These are phyloP conservation scores for Scaptomyza pallida DNA, from an alignment of 1,140 invertebrate species.

Conservation along the genomic window DNA sequence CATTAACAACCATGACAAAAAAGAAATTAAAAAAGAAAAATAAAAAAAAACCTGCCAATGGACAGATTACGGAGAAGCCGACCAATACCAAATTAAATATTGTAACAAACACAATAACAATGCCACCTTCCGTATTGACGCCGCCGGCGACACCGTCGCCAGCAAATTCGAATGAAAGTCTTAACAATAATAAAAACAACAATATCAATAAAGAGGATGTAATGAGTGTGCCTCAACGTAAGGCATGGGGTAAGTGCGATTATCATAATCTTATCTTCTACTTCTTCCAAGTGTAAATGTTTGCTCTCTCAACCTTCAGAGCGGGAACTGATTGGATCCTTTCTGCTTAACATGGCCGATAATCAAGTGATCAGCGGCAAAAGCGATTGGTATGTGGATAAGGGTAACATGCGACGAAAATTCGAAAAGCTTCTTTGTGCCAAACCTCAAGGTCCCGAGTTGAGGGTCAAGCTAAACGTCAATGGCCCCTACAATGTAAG, in stretches of 20 bases:
- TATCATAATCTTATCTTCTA: neutral
- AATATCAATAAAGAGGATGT: constrained; percentile 9
- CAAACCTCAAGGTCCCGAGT: constrained; percentile 24
- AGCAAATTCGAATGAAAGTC: neutral
- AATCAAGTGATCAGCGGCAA: constrained; percentile 52
- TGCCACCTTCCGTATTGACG: constrained; percentile 34
- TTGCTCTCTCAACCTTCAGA: constrained; percentile 33
- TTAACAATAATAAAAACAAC: constrained; percentile 11
- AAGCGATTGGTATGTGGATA: constrained; percentile 60
- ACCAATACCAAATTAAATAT: no score
- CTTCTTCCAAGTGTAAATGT: no score
- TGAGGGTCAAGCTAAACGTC: constrained; percentile 34
- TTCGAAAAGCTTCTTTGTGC: constrained; percentile 34
- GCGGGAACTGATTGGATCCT: constrained; percentile 65
- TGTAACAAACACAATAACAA: constrained; percentile 32
- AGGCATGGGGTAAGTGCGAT: constrained; percentile 60
- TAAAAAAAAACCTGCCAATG: constrained; percentile 42
- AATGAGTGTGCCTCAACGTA: constrained; percentile 14
- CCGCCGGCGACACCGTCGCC: constrained; percentile 55
- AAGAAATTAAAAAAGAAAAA: constrained; percentile 66
- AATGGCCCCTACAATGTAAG: constrained; percentile 60
- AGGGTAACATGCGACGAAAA: constrained; percentile 35
- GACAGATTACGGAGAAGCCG: constrained; percentile 38
- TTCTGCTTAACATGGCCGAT: constrained; percentile 60
- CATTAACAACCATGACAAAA: constrained; percentile 60